Base-by-base conservation (phyloP, 2,888 invertebrate species). In the Ligdia adustata region DNA sequence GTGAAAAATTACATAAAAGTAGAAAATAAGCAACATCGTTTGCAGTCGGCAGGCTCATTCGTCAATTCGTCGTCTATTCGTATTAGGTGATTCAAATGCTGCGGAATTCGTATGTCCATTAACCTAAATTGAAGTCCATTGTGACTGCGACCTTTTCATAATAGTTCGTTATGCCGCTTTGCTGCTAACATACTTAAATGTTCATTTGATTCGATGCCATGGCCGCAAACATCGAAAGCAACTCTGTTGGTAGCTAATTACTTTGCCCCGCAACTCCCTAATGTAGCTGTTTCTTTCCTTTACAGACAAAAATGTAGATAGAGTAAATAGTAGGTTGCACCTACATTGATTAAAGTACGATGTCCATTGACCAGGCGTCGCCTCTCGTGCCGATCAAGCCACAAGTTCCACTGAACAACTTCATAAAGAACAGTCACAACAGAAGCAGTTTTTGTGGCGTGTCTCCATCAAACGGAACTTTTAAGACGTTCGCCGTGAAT, bases 401-500 rank as follows among this genome's bases (percentile, higher is more conserved):
- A 35, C 91, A 90, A 75, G 81, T 90, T 58, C 48, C 48, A 14
- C 85, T 90, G 65, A 91, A 90, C 69, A 91, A 91, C 67, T 90
- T 91, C 57, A 86, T 90, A 66, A 91, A 91, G 73, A 91, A 91
- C 70, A 91, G 87, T 57, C 90, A 90, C 65, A 90, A 91, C 50
- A 73, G 91, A 44, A 91, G 91, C 76, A 91, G 91, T 62, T 91
- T 91, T 64, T 91, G 91, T 52, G 91, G 91, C 7, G 90, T 87
- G 11, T 79, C 82, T 18, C 86, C 90, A 4, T 88, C 90, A 11
- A 88, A 87, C 62, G 84, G 87, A 55, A 88, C 88, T 35, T 83
- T 89, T 64, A 90, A 90, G 78, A 90, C 89, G 69, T 90, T 90
- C 58, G 79, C 89, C 45, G 83, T 85, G 52, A 91, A 91, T 74